Conservation (phyloP, 64 coral and sea anemone species). For the Actinia equina region DNA sequence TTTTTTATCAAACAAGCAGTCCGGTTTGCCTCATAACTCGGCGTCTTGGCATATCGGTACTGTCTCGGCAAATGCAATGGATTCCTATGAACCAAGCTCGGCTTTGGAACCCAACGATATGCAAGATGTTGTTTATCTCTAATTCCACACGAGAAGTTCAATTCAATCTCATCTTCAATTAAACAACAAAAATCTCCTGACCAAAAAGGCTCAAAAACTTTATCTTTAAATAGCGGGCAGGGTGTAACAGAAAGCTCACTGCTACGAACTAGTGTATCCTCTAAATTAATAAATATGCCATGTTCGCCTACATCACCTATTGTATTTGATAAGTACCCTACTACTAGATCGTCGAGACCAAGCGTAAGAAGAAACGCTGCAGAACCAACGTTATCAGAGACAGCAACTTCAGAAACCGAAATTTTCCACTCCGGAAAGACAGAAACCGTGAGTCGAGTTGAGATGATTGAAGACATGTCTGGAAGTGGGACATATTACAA, state of each 20-base stretch:
- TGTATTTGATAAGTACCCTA: not conserved
- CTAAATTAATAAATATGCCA: not conserved
- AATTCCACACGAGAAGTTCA: no score
- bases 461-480: constrained; percentile 6
- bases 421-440: not conserved
- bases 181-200: no score
- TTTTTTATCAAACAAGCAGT: not conserved
- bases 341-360: not conserved
- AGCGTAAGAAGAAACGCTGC: not conserved
- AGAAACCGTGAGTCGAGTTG: not conserved
- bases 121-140: not conserved
- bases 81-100: not conserved
- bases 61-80: not conserved
- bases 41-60: not conserved
- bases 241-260: not conserved
- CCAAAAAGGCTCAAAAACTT: not conserved
- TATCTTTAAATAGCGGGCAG: not conserved
- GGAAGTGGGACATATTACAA: not conserved
- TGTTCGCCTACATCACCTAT: not conserved
- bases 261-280: not conserved
- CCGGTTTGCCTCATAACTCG: not conserved
- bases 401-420: constrained; percentile 19
- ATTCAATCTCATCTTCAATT: no score
- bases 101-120: not conserved
- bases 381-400: constrained; percentile 17